Evolutionary conservation across 2,888 invertebrate genomes (phyloP).

Genomic region (Rotaria magnacalcarata): DNA sequence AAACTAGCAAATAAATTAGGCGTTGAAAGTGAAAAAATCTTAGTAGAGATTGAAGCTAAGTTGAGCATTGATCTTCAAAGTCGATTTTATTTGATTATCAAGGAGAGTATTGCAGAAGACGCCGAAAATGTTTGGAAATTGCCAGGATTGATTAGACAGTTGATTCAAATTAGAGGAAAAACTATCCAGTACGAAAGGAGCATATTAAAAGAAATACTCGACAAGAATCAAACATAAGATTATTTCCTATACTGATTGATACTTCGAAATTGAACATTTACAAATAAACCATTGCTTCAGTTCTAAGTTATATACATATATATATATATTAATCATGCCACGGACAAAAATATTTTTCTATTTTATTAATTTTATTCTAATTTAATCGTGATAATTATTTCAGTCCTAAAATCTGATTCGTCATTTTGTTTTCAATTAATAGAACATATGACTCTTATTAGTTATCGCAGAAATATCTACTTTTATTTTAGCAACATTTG

Average conservation of each 20-base stretch:
- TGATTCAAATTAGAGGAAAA: conserved; percentile 11
- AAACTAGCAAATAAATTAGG: not conserved
- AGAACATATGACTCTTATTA: not conserved
- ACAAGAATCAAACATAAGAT: not conserved
- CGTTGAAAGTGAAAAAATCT: not conserved
- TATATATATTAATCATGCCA: no score
- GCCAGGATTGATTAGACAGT: not conserved
- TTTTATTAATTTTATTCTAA: not conserved
- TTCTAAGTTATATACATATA: not conserved
- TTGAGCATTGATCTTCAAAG: not conserved
- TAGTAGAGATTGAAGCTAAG: not conserved
- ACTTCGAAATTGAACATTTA: not conserved
- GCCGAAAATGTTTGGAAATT: not conserved
- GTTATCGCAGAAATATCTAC: no score
- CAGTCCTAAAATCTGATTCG: not conserved
- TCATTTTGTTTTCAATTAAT: not conserved
- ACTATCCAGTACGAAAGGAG: not conserved
- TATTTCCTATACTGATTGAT: not conserved
- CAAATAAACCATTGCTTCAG: not conserved
- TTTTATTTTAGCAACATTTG: no score
- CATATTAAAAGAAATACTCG: not conserved
- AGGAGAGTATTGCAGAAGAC: not conserved
- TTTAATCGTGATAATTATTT: not conserved
- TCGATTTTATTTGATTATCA: not conserved
- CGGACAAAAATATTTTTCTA: not conserved